Percentiles rank a stretch among this genome's conserved stretches.
Evolutionary conservation across 2,888 invertebrate species (phyloP).

Genomic region (Amphipyra tragopoginis): DNA sequence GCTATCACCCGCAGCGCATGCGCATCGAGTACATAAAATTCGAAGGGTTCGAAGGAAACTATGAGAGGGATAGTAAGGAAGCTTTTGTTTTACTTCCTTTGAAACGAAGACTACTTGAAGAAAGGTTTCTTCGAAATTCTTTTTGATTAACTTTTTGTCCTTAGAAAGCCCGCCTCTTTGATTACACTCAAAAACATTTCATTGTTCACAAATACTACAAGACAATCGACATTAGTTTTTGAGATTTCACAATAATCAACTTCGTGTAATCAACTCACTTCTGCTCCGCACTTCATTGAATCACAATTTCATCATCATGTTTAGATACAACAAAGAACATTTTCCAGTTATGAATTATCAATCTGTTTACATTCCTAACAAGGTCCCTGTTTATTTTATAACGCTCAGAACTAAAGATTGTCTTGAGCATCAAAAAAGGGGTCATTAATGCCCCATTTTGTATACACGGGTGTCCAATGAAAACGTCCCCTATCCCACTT

Average conservation of each 20-base stretch:
- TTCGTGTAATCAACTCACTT: too few species aligned
- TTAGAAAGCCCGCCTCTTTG: too few species aligned
- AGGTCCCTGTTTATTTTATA: conserved; percentile 20
- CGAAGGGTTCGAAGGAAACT: conserved; percentile 42
- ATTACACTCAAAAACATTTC: too few species aligned
- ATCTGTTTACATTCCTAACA: background rate
- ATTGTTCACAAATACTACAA: background rate
- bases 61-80: conserved; percentile 37
- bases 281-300: too few species aligned
- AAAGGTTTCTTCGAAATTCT: background rate
- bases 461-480: conserved; percentile 39
- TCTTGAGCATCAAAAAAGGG: conserved; percentile 45
- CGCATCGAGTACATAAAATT: conserved; percentile 37
- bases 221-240: too few species aligned
- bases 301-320: too few species aligned
- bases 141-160: background rate
- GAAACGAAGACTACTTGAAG: background rate
- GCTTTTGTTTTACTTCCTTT: conserved; percentile 51
- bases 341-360: background rate
- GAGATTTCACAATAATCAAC: too few species aligned
- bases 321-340: too few species aligned
- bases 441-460: conserved; percentile 50
- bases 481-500: conserved; percentile 40
- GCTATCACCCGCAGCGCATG: conserved; percentile 81
- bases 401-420: conserved; percentile 19